A percentile compares a stretch with the other conserved stretches of the same genome.
phyloP scores from a whole-genome alignment of 2,113 vertebrate genomes.

The Pomatostomus ruficeps region DNA sequence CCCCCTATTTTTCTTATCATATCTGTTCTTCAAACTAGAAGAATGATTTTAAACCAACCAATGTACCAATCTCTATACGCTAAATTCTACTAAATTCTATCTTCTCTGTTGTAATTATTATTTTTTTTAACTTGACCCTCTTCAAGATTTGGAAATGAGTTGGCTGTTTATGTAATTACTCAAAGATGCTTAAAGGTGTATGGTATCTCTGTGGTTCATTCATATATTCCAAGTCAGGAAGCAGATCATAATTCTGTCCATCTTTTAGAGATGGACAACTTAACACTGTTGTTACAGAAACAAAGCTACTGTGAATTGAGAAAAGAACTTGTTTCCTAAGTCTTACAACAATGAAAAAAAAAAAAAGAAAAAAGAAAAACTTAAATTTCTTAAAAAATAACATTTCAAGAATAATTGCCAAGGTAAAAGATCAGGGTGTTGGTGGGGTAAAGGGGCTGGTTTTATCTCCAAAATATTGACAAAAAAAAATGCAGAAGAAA shows the following conservation, averaged over 20 bases:
- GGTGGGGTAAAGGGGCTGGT: rapidly evolving
- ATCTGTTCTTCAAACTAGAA: background rate
- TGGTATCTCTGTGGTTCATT: background rate
- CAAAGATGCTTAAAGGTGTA: background rate
- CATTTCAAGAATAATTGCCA: background rate
- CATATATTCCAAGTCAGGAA: background rate
- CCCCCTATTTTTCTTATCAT: background rate
- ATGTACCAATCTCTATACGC: background rate
- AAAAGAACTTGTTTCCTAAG: background rate
- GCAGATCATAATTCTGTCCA: background rate
- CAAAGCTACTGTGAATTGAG: background rate
- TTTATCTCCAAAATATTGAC: background rate
- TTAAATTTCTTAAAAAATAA: background rate
- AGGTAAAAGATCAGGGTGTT: background rate
- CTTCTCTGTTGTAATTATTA: background rate
- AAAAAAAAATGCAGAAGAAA: background rate
- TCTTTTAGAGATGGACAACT: background rate
- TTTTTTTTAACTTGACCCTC: background rate
- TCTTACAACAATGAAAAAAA: background rate
- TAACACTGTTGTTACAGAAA: background rate
- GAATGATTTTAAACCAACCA: background rate
- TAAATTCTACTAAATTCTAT: background rate
- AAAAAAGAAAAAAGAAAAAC: background rate
- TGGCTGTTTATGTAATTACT: background rate
- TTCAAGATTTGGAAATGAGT: background rate